Evolutionary conservation across 2,797 vertebrate species (phyloP).

Genomic region (Tragelaphus oryx): DNA sequence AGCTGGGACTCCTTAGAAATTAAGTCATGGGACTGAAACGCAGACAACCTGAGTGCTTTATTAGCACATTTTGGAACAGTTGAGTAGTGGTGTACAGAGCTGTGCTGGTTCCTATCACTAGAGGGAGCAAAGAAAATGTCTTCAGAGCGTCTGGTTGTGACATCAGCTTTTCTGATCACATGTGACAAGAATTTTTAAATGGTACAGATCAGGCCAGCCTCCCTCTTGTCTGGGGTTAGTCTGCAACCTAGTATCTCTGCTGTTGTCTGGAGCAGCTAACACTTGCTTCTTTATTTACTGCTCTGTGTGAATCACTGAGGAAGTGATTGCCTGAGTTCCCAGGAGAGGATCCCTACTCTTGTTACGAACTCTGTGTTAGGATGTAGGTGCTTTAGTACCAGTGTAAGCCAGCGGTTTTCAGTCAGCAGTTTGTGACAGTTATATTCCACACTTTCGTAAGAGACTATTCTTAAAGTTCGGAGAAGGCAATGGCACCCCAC

Average conservation of each 20-base stretch:
- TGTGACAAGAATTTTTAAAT: not conserved
- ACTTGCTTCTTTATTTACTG: not conserved
- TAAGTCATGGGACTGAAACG: not conserved
- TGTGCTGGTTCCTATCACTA: not conserved
- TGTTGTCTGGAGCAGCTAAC: not conserved
- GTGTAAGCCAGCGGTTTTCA: not conserved
- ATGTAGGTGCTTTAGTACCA: not conserved
- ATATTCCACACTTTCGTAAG: not conserved
- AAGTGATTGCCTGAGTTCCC: not conserved
- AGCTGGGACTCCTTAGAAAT: not conserved
- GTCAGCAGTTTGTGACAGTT: not conserved
- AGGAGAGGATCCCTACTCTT: not conserved
- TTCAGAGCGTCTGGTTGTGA: not conserved
- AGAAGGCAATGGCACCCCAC: too few relatives aligned
- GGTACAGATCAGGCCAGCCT: not conserved
- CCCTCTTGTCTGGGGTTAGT: not conserved
- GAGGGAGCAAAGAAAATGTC: not conserved
- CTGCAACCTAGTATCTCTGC: not conserved
- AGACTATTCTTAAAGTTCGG: not conserved
- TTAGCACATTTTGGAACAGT: not conserved
- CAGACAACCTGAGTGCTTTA: not conserved
- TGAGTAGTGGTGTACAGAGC: not conserved
- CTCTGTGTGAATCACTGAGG: not conserved
- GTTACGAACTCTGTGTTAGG: accelerated
- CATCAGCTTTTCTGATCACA: not conserved